These are phyloP conservation scores for Botia kubotai DNA, from an alignment of 2,797 vertebrate species.

Conservation along the genomic window DNA sequence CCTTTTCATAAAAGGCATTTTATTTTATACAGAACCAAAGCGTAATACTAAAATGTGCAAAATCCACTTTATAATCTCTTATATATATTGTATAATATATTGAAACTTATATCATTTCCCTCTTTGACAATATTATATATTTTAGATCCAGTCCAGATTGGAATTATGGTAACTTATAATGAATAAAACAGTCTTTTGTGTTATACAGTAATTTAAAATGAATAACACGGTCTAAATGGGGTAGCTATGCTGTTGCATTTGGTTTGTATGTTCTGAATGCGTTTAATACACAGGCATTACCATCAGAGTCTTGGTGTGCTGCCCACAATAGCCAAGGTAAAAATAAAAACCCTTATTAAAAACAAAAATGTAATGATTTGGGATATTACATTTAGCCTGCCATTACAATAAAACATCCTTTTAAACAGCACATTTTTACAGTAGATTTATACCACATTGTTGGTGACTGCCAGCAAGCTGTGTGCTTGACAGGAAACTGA, in stretches of 20 bases:
- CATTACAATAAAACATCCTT: neutral
- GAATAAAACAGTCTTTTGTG: no score
- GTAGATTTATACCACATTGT: neutral
- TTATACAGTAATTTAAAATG: no score
- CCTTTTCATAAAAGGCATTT: no score
- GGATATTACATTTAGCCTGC: neutral
- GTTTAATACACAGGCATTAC: constrained; percentile 78
- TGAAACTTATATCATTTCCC: no score
- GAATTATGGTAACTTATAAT: no score
- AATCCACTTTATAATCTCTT: no score
- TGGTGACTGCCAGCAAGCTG: no score
- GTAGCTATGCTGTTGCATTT: constrained; percentile 88
- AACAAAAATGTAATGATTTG: neutral
- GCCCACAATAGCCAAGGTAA: constrained; percentile 84
- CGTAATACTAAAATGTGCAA: no score
- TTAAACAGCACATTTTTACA: neutral
- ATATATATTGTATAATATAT: no score
- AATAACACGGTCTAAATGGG: constrained; percentile 83
- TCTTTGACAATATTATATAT: no score
- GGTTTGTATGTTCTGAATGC: constrained; percentile 82
- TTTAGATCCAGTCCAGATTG: no score
- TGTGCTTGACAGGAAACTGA: neutral
- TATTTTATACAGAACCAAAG: no score
- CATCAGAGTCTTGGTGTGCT: constrained; percentile 78
- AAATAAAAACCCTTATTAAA: neutral